These are phyloP conservation scores for Prietella phreatophila DNA, from an alignment of 2,113 vertebrate species.

Conservation along the genomic window DNA sequence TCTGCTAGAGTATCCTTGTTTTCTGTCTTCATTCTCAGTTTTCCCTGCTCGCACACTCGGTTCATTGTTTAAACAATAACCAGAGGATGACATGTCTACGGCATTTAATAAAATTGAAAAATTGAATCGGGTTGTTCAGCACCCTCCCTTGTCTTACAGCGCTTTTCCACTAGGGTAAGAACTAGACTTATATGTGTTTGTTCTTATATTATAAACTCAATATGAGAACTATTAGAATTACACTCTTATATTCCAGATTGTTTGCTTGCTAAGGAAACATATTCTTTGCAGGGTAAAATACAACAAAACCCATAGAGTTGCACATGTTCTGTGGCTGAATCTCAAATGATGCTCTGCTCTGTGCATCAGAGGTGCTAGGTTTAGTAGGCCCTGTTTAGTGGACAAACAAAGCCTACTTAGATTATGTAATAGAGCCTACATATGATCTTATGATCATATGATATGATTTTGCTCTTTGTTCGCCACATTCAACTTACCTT, in stretches of 20 bases:
- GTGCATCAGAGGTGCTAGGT: neutral
- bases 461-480: neutral
- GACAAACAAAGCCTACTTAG: neutral
- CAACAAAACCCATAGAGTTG: neutral
- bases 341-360: neutral
- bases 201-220: neutral
- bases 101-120: neutral
- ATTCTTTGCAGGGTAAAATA: neutral
- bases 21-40: conserved; percentile 1
- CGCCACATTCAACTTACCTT: neutral
- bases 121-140: no score
- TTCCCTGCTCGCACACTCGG: neutral
- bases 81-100: neutral
- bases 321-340: neutral
- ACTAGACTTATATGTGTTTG: neutral
- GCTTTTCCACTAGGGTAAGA: neutral
- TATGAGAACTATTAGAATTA: neutral
- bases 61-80: conserved; percentile 7
- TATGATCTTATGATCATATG: no score
- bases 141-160: neutral
- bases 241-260: neutral
- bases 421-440: neutral
- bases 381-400: neutral
- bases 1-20: neutral
- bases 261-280: neutral